A percentile compares a stretch with the other conserved stretches of the same genome.
These are phyloP conservation scores for Solenopsis invicta DNA, from an alignment of 1,140 invertebrate species.

Conservation along the genomic window DNA sequence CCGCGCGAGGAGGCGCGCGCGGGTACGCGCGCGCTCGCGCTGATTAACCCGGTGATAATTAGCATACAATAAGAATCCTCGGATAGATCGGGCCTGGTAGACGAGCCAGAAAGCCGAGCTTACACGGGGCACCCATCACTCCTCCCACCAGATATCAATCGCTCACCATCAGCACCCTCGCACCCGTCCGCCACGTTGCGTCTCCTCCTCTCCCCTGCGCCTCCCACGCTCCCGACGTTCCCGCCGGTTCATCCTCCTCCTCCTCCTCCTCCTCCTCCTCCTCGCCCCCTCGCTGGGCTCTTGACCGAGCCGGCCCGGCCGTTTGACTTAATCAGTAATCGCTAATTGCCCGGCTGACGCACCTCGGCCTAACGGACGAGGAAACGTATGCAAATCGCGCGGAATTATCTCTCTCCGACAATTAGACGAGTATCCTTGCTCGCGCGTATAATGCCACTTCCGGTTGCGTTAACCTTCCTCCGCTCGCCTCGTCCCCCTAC, in stretches of 20 bases:
- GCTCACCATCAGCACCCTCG: constrained; percentile 80
- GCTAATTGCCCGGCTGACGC: constrained; percentile 86
- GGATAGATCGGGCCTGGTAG: constrained; percentile 79
- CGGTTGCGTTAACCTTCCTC: constrained; percentile 70
- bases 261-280: background rate
- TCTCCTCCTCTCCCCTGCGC: constrained; percentile 27
- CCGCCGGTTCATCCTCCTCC: background rate
- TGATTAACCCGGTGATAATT: constrained; percentile 80
- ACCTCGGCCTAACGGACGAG: constrained; percentile 82
- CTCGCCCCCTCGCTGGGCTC: constrained; percentile 29
- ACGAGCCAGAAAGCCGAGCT: constrained; percentile 79
- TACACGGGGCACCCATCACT: constrained; percentile 82
- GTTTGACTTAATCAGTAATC: constrained; percentile 87
- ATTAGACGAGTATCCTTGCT: constrained; percentile 85
- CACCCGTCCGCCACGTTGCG: constrained; percentile 64
- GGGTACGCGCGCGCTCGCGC: constrained; percentile 50
- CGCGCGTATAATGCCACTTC: constrained; percentile 84
- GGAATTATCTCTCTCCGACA: constrained; percentile 85
- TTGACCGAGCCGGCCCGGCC: constrained; percentile 75
- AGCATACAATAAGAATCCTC: constrained; percentile 85
- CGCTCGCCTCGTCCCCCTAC: background rate
- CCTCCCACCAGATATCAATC: constrained; percentile 85
- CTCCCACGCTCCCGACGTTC: constrained; percentile 37
- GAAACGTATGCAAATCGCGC: constrained; percentile 86
- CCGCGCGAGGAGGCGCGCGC: constrained; percentile 62